A percentile compares a stretch with the other conserved stretches of the same genome.
Conservation (phyloP, 2,888 invertebrate genomes). For the Imbricaverruca yamaguchii region DNA sequence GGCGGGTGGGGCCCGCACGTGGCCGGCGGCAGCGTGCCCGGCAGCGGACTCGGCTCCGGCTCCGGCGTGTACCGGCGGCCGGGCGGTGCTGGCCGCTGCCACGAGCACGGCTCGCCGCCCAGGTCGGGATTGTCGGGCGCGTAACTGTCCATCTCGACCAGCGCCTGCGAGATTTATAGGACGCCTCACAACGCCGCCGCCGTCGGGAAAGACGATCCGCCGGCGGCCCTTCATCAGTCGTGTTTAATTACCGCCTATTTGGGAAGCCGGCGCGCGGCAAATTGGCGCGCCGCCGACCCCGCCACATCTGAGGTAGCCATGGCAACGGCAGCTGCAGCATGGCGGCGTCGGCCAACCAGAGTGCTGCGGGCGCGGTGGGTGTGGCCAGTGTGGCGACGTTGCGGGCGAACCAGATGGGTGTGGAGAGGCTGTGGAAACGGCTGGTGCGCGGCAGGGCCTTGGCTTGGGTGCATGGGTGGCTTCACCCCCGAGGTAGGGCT, state of each 20-base stretch:
- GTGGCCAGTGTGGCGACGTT: neutral
- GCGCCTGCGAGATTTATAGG: slow-evolving; percentile 9
- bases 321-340: slow-evolving; percentile 3
- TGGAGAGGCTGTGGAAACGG: too few relatives aligned
- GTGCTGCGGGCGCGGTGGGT: neutral
- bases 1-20: neutral
- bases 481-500: neutral
- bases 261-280: neutral
- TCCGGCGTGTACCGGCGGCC: neutral
- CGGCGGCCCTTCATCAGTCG: neutral
- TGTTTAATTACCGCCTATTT: neutral
- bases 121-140: slow-evolving; percentile 7
- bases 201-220: neutral
- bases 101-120: neutral
- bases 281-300: neutral
- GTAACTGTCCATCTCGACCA: slow-evolving; percentile 12
- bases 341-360: neutral
- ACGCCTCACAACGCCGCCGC: neutral
- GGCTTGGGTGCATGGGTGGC: neutral
- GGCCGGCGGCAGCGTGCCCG: neutral
- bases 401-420: too few relatives aligned
- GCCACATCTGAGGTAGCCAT: neutral
- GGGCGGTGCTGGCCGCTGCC: neutral
- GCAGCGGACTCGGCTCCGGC: slow-evolving; percentile 2
- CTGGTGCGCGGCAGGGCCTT: too few relatives aligned